A percentile compares a stretch with the other conserved stretches of the same genome.
Evolutionary conservation across 2,113 vertebrate genomes (phyloP).

Genomic region (Henicopernis longicauda): DNA sequence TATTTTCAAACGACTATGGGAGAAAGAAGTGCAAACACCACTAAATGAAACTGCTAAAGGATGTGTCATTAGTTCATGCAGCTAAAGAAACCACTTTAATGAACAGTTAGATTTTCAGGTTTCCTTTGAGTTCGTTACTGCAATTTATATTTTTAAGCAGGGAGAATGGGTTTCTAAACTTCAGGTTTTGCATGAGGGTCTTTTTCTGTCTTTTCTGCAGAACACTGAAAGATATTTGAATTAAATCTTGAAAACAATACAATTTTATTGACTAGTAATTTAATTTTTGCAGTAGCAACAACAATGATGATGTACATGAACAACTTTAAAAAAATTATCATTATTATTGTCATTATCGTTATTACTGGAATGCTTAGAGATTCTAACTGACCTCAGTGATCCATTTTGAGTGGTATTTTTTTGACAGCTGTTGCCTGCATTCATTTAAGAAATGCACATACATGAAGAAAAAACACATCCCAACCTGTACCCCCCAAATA

Average conservation of each 20-base stretch:
- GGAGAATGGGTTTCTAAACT: background rate
- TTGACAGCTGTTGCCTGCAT: background rate
- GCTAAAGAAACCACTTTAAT: background rate
- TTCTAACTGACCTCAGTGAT: background rate
- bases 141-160: background rate
- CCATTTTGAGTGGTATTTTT: background rate
- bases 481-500: accelerated
- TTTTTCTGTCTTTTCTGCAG: background rate
- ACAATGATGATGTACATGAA: background rate
- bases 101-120: background rate
- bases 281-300: background rate
- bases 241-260: background rate
- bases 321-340: background rate
- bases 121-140: background rate
- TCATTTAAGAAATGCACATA: background rate
- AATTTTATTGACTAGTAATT: background rate
- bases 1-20: conserved; percentile 26
- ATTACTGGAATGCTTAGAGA: background rate
- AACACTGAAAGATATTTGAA: background rate
- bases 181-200: background rate
- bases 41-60: background rate
- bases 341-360: background rate
- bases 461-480: background rate
- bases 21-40: conserved; percentile 33
- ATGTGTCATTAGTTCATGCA: background rate